Percentiles rank a stretch among this genome's conserved stretches.
These are phyloP conservation scores for Acipenser transmontanus DNA, from an alignment of 2,797 vertebrate species.

Conservation along the genomic window DNA sequence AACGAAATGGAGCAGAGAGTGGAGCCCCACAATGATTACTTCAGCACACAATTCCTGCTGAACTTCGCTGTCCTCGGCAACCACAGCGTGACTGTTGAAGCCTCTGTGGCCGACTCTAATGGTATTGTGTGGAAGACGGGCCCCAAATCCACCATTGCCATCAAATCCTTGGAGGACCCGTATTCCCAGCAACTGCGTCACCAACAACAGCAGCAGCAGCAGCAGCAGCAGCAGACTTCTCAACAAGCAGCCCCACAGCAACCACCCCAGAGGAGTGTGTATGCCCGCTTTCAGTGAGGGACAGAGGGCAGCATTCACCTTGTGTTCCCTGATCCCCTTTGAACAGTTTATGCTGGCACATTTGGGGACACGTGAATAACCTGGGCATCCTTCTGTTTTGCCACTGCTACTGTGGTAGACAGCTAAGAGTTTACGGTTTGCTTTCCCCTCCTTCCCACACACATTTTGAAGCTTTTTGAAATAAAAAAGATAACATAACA, in stretches of 20 bases:
- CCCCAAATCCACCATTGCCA: constrained; percentile 82
- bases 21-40: constrained; percentile 96
- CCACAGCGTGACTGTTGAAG: constrained; percentile 86
- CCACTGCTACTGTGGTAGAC: too few relatives aligned
- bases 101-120: constrained; percentile 86
- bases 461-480: too few relatives aligned
- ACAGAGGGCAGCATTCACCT: neutral
- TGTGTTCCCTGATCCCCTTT: neutral
- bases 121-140: constrained; percentile 93
- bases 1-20: constrained; percentile 95
- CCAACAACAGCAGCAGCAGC: constrained; percentile 73
- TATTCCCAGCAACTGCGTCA: constrained; percentile 92
- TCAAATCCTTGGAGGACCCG: constrained; percentile 91
- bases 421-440: too few relatives aligned
- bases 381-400: too few relatives aligned
- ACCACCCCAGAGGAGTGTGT: constrained; percentile 67
- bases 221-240: constrained; percentile 46
- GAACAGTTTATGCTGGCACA: too few relatives aligned
- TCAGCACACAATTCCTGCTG: constrained; percentile 94
- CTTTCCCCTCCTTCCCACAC: too few relatives aligned
- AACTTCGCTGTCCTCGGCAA: constrained; percentile 87
- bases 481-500: too few relatives aligned
- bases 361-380: too few relatives aligned
- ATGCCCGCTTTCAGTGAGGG: constrained; percentile 66
- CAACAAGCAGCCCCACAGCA: constrained; percentile 55